A percentile compares a stretch with the other conserved stretches of the same genome.
These are phyloP conservation scores for Amblyjoppa proteus DNA, from an alignment of 2,888 invertebrate genomes.

Conservation along the genomic window DNA sequence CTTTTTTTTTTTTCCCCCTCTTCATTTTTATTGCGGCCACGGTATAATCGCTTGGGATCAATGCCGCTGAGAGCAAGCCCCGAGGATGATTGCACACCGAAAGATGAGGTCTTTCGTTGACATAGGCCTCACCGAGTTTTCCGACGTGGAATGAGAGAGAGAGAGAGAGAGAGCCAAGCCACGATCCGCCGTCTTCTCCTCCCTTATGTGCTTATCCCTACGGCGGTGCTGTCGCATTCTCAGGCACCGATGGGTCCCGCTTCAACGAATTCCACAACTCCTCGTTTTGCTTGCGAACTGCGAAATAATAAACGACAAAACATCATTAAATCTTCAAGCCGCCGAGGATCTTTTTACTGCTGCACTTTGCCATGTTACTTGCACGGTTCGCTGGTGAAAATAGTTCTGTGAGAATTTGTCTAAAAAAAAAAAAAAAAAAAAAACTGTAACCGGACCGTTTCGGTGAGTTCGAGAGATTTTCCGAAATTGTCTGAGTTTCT, in stretches of 20 bases:
- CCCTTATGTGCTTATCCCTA: constrained; percentile 59
- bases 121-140: constrained; percentile 39
- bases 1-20: background rate
- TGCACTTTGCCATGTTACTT: background rate
- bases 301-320: constrained; percentile 83
- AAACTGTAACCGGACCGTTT: no score
- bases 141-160: background rate
- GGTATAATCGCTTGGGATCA: background rate
- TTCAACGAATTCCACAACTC: constrained; percentile 93
- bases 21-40: constrained; percentile 18
- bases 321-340: background rate
- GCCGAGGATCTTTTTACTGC: no score
- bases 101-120: background rate
- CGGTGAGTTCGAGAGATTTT: no score
- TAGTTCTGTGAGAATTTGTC: background rate
- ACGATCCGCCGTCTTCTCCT: constrained; percentile 4
- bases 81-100: constrained; percentile 27
- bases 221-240: constrained; percentile 75
- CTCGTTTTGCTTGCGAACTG: constrained; percentile 96
- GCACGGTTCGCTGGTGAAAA: background rate
- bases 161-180: background rate
- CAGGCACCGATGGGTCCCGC: constrained; percentile 80
- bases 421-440: no score
- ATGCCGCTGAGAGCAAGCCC: constrained; percentile 11
- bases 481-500: no score